Conservation (phyloP, 2,888 invertebrate species). For the Quadroppia sp. region DNA sequence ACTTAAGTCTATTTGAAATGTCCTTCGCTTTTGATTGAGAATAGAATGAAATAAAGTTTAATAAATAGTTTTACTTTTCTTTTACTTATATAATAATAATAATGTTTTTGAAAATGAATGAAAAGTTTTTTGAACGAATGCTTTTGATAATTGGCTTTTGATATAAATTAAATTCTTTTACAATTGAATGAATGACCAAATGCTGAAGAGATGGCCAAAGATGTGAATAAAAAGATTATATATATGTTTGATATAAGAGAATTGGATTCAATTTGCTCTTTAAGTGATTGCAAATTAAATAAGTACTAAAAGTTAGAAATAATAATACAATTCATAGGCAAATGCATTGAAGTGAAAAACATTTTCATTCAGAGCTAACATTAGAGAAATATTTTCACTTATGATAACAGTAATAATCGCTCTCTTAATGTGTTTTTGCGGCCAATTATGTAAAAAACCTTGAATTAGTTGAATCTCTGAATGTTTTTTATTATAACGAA, state of each 20-base stretch:
- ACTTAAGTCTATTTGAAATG: neutral
- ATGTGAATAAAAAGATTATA: no score
- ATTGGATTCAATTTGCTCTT: conserved; percentile 29
- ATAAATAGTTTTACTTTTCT: neutral
- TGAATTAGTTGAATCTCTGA: conserved; percentile 20
- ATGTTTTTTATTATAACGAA: conserved; percentile 28
- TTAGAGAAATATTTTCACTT: conserved; percentile 36
- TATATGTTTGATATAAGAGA: conserved; percentile 10
- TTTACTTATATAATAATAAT: neutral
- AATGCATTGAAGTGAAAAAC: conserved; percentile 28
- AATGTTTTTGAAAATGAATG: neutral
- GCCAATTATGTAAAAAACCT: conserved; percentile 37
- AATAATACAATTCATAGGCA: conserved; percentile 4
- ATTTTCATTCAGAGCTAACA: conserved; percentile 30
- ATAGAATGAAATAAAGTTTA: neutral
- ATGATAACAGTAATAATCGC: conserved; percentile 29
- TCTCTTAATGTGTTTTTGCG: conserved; percentile 33
- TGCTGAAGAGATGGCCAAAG: no score
- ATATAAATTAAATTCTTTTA: neutral
- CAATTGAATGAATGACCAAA: neutral
- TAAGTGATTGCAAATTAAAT: conserved; percentile 15
- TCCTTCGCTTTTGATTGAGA: neutral
- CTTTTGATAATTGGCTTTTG: neutral
- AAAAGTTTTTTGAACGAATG: neutral
- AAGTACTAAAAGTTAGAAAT: conserved; percentile 11